Evolutionary conservation across 2,888 invertebrate species (phyloP).

Genomic region (Halictus ligatus): DNA sequence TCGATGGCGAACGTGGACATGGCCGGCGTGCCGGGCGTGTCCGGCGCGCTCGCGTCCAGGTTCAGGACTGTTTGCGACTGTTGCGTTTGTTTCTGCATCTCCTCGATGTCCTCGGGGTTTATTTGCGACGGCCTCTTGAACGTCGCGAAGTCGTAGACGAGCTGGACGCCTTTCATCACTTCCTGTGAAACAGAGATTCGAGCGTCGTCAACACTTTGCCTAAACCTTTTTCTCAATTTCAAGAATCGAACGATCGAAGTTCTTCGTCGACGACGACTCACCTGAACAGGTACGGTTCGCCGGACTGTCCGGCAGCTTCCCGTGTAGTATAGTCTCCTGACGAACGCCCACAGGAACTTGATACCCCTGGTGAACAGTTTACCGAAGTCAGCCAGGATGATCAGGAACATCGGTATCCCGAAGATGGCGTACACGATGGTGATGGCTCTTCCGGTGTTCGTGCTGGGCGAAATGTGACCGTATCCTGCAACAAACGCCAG

Average conservation of each 20-base stretch:
- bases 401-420: slow-evolving; percentile 97
- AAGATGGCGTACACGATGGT: slow-evolving; percentile 97
- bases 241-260: neutral
- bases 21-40: slow-evolving; percentile 91
- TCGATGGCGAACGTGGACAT: slow-evolving; percentile 92
- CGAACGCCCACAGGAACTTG: slow-evolving; percentile 95
- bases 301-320: slow-evolving; percentile 93
- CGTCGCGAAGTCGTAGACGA: slow-evolving; percentile 92
- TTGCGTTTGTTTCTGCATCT: slow-evolving; percentile 77
- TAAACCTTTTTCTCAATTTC: neutral
- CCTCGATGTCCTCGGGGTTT: slow-evolving; percentile 87
- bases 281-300: slow-evolving; percentile 91
- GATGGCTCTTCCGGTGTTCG: slow-evolving; percentile 92
- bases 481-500: slow-evolving; percentile 89
- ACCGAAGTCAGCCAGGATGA: slow-evolving; percentile 97
- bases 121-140: slow-evolving; percentile 90
- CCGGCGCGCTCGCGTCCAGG: slow-evolving; percentile 84
- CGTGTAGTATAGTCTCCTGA: slow-evolving; percentile 93
- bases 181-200: slow-evolving; percentile 86
- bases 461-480: slow-evolving; percentile 97
- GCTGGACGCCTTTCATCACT: slow-evolving; percentile 93
- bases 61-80: slow-evolving; percentile 76
- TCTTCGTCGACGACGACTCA: slow-evolving; percentile 77
- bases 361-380: slow-evolving; percentile 94
- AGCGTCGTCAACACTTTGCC: neutral